Evolutionary conservation across 2,888 invertebrate genomes (phyloP), one percentile per base, ranked within the genome.

Genomic region (Isotomurus palustris): DNA sequence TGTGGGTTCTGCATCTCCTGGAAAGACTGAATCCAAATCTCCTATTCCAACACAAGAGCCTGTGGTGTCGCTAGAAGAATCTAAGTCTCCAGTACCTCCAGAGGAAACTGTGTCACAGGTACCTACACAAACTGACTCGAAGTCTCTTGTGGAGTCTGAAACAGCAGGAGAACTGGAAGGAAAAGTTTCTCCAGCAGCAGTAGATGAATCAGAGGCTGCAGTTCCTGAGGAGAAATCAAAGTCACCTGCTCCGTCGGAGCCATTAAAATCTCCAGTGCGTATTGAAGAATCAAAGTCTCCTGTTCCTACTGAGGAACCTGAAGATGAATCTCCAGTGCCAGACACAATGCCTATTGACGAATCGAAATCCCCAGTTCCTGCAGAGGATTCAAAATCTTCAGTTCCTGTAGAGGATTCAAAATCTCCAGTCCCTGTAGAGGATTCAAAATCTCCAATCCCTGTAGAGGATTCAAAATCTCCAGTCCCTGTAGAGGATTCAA

Each of bases 261-360:
- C 8, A 8, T 10, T 17, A 14, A 17, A 28, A 22, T 4, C 21
- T 22, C 4, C 19, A 21, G 24, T 6, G 10, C 25, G n/a, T 4
- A 17, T 8, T n/a, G n/a, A 19, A 28, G 14, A 21, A 29, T 28
- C 27, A 17, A 32, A 27, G 10, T n/a, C 14, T 5, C 12, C 44
- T 14, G 44, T 24, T 12, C 10, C 29, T 17, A 19, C 17, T 28
- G 29, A 28, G 29, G 17, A 17, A 28, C 10, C 40, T n/a, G 5
- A 49, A 29, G 53, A 53, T 28, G 47, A 53, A 25, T 40, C 53
- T 19, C 53, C 53, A 27, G 45, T 36, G 24, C 55, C 55, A 12
- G 35, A 41, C 8, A n/a, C n/a, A n/a, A n/a, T n/a, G n/a, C n/a
- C n/a, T n/a, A n/a, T n/a, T n/a, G 53, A 44, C 14, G 19, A 29